A percentile compares a stretch with the other conserved stretches of the same genome.
Conservation (phyloP, 1,140 invertebrate species). For the Panulirus ornatus region DNA sequence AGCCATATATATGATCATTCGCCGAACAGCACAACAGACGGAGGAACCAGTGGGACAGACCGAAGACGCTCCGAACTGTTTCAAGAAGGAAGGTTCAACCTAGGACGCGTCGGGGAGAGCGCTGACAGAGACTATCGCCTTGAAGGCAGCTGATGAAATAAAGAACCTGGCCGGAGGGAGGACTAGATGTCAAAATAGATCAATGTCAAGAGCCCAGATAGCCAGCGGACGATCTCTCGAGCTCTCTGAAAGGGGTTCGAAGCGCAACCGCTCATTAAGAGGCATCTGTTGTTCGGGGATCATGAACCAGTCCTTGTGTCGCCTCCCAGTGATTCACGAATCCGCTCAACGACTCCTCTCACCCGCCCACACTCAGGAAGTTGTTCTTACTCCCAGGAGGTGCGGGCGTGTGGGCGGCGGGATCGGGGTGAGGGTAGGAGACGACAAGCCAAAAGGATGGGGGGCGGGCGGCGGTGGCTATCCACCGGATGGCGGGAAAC, state of each 20-base stretch:
- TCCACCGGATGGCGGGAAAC: no score
- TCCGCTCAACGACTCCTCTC: conserved; percentile 33
- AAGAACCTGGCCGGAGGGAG: conserved; percentile 19
- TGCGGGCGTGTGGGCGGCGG: conserved; percentile 34
- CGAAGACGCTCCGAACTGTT: no score
- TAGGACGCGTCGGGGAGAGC: no score
- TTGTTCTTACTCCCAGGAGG: conserved; percentile 60
- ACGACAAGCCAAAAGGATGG: not conserved
- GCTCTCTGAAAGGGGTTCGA: not conserved
- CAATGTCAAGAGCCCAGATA: conserved; percentile 26
- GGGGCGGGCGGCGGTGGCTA: not conserved
- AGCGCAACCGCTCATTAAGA: conserved; percentile 21
- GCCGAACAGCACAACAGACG: no score
- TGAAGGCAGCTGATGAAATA: conserved; percentile 20
- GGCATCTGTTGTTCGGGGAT: conserved; percentile 41
- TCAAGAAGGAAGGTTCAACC: no score
- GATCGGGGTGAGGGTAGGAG: not conserved
- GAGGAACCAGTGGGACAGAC: no score
- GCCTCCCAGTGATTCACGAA: conserved; percentile 37
- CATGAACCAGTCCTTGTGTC: conserved; percentile 51
- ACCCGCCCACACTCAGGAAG: conserved; percentile 52
- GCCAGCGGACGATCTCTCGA: not conserved
- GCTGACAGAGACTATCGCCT: no score
- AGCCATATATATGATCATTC: no score
- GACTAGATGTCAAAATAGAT: conserved; percentile 24